Evolutionary conservation across 2,888 invertebrate species (phyloP), one percentile per base, ranked within the genome.

Genomic region (Helicoverpa assulta): DNA sequence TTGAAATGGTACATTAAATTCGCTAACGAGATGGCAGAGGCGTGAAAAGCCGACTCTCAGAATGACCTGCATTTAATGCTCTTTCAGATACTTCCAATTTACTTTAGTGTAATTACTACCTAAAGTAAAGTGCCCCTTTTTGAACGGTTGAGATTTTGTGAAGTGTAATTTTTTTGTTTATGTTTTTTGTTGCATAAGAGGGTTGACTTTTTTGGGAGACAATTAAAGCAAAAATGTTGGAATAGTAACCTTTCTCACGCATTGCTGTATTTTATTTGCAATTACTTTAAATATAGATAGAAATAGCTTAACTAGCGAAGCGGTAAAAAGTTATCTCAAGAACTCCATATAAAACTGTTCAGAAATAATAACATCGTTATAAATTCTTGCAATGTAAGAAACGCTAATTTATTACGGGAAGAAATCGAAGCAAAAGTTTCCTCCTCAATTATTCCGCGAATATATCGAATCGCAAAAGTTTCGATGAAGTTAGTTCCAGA

Each of bases 381-480:
- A 66, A 75, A 73, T 78, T 75, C 66, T 40, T 40, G 33, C 19
- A 55, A 59, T 26, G 76, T 55, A 58, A 47, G 55, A 26, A 66
- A 78, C 18, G 40, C 43, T 62, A 65, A 76, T 67, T 65, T 70
- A 76, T 70, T 52, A 63, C 33, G 1, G 58, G n/a, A 62, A 67
- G 52, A 62, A 70, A 67, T 56, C 51, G 58, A 40, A 16, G 60
- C 52, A 43, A 18, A 70, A 78, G 55, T 73, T 76, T 5, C 18
- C 33, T 50, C 47, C 64, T 73, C 78, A 73, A 78, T 78, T 69
- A 81, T 70, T 73, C 61, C 16, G 16, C 58, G 40, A 58, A 64
- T 68, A 69, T 57, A 68, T 64, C 58, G 67, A 75, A 71, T 62
- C 29, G 66, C 16, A 26, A 71, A 81, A 79, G 56, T 81, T 78